Percentiles rank a stretch among this genome's conserved stretches.
These are phyloP conservation scores for Actinopyga echinites DNA, from an alignment of 53 echinoderm and acorn worm species.

Conservation along the genomic window DNA sequence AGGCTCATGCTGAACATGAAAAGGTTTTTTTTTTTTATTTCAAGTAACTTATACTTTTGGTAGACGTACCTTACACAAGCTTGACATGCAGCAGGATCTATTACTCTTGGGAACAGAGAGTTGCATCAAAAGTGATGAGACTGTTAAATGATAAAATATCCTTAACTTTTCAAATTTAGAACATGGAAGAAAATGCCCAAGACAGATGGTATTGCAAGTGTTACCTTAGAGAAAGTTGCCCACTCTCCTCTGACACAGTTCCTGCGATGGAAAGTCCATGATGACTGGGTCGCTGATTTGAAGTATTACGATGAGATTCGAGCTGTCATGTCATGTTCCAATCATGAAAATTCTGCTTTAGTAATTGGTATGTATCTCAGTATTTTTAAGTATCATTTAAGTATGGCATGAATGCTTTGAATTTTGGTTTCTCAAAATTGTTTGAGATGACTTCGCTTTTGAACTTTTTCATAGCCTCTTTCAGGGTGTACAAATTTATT, in stretches of 20 bases:
- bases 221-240: conserved; percentile 96
- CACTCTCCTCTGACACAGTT: conserved; percentile 91
- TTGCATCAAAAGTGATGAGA: neutral
- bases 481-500: too few relatives aligned
- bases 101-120: neutral
- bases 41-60: too few relatives aligned
- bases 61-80: neutral
- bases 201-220: conserved; percentile 99
- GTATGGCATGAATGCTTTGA: too few relatives aligned
- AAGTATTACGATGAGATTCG: conserved; percentile 93
- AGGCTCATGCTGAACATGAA: too few relatives aligned
- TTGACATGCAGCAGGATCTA: neutral
- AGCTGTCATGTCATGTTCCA: conserved; percentile 94
- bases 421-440: too few relatives aligned
- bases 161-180: conserved; percentile 41
- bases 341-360: conserved; percentile 89
- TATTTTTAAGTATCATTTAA: too few relatives aligned
- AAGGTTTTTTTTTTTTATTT: too few relatives aligned
- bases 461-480: too few relatives aligned
- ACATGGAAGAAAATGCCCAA: conserved; percentile 99
- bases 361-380: conserved; percentile 77
- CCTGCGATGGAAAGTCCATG: conserved; percentile 94
- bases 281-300: conserved; percentile 93
- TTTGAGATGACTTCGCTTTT: too few relatives aligned
- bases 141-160: neutral